Evolutionary conservation across 2,797 vertebrate genomes (phyloP).

Genomic region (Centropyge bicolor): DNA sequence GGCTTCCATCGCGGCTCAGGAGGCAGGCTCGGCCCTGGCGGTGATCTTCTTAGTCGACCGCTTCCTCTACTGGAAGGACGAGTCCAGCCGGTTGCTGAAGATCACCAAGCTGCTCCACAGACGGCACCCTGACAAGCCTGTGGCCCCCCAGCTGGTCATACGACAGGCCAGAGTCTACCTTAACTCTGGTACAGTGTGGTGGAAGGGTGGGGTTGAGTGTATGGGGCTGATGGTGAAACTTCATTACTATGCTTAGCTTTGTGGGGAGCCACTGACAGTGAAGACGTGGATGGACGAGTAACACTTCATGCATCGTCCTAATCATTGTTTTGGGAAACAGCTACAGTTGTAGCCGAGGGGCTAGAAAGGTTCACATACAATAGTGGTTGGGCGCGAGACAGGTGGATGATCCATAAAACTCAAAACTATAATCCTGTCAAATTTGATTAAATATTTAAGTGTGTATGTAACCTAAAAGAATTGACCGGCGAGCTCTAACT

Average conservation of each 20-base stretch:
- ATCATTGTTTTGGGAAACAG: slow-evolving; percentile 22
- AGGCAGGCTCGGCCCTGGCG: slow-evolving; percentile 84
- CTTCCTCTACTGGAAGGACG: slow-evolving; percentile 92
- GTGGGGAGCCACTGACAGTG: not conserved
- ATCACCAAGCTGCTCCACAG: slow-evolving; percentile 89
- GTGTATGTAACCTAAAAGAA: no score
- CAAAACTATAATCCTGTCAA: no score
- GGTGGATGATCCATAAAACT: no score
- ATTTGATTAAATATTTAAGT: no score
- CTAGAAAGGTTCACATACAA: no score
- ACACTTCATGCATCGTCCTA: not conserved
- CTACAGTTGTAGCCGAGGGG: no score
- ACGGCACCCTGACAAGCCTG: slow-evolving; percentile 79
- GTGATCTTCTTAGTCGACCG: slow-evolving; percentile 91
- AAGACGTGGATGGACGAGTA: not conserved
- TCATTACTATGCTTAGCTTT: not conserved
- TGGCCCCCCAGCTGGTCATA: slow-evolving; percentile 94
- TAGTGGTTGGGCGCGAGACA: no score
- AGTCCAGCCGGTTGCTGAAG: slow-evolving; percentile 87
- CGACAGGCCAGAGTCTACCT: slow-evolving; percentile 91
- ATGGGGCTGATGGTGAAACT: not conserved
- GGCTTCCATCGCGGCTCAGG: slow-evolving; percentile 84
- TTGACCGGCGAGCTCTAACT: no score
- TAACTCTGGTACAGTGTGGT: slow-evolving; percentile 85
- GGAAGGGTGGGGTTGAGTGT: not conserved